Conservation (phyloP, 2,797 vertebrate species). For the Coranthus polyacanthus region DNA sequence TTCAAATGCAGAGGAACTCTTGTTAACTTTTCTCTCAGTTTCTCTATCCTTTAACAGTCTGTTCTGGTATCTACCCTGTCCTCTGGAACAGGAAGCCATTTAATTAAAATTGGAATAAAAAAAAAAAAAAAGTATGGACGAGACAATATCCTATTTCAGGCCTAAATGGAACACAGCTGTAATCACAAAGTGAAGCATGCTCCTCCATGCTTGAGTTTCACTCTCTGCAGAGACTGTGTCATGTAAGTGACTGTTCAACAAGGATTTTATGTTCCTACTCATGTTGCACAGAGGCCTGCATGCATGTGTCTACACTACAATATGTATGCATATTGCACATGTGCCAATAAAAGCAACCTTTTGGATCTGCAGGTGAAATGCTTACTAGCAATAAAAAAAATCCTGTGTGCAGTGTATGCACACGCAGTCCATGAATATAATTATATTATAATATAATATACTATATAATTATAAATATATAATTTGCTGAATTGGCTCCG, state of each 20-base stretch:
- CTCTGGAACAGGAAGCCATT: conserved; percentile 38
- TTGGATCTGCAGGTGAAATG: too few relatives aligned
- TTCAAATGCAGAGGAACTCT: conserved; percentile 3
- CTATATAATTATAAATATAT: too few relatives aligned
- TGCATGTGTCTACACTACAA: conserved; percentile 4
- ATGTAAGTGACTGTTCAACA: conserved; percentile 39
- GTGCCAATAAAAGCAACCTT: conserved; percentile 11
- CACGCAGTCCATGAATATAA: too few relatives aligned
- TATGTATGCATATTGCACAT: neutral
- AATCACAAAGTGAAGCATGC: conserved; percentile 60
- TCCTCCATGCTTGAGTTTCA: conserved; percentile 24
- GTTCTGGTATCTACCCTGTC: conserved; percentile 19
- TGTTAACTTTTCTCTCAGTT: neutral
- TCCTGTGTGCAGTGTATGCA: neutral
- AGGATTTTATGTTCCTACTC: conserved; percentile 39
- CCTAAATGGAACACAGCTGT: conserved; percentile 67
- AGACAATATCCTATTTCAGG: conserved; percentile 60
- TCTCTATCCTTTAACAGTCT: conserved; percentile 18
- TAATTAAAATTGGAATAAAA: conserved; percentile 34
- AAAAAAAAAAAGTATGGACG: conserved; percentile 19
- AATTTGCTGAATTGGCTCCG: conserved; percentile 29
- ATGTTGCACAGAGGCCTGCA: conserved; percentile 13
- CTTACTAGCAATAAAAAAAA: too few relatives aligned
- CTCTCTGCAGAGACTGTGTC: conserved; percentile 41
- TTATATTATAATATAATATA: too few relatives aligned